Evolutionary conservation across 2,888 invertebrate species (phyloP).

Genomic region (Vesta saturnalis): DNA sequence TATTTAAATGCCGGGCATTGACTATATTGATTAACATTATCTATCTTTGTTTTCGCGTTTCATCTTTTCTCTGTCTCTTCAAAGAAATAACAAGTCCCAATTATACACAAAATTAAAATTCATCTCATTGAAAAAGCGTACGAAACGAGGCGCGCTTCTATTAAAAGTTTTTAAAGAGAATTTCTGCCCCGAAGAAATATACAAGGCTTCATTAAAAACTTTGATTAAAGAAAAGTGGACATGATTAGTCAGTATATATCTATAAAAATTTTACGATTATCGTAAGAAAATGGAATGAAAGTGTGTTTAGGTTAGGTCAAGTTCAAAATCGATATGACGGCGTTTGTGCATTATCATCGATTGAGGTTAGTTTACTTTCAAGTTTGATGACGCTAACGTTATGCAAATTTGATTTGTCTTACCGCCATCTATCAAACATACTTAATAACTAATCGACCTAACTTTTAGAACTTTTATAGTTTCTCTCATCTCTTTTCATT

Average conservation of each 20-base stretch:
- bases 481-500: too few species aligned
- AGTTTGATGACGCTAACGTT: too few species aligned
- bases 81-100: conserved; percentile 61
- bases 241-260: conserved; percentile 52
- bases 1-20: conserved; percentile 35
- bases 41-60: conserved; percentile 40
- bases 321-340: conserved; percentile 10
- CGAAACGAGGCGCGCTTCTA: conserved; percentile 60
- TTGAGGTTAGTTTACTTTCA: too few species aligned
- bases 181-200: conserved; percentile 57
- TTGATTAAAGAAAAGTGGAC: conserved; percentile 60
- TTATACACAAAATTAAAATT: conserved; percentile 63
- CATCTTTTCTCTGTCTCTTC: conserved; percentile 51
- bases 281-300: neutral
- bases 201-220: conserved; percentile 60
- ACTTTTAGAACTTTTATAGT: too few species aligned
- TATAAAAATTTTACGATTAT: conserved; percentile 14
- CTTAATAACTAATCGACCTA: too few species aligned
- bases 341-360: neutral
- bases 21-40: conserved; percentile 37
- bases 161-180: conserved; percentile 61
- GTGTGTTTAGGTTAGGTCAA: conserved; percentile 21
- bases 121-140: conserved; percentile 63
- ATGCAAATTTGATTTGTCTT: too few species aligned
- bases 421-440: too few species aligned